Percentiles rank a stretch among this genome's conserved stretches.
phyloP scores from a whole-genome alignment of 2,113 vertebrate genomes.

The Mola mola region DNA sequence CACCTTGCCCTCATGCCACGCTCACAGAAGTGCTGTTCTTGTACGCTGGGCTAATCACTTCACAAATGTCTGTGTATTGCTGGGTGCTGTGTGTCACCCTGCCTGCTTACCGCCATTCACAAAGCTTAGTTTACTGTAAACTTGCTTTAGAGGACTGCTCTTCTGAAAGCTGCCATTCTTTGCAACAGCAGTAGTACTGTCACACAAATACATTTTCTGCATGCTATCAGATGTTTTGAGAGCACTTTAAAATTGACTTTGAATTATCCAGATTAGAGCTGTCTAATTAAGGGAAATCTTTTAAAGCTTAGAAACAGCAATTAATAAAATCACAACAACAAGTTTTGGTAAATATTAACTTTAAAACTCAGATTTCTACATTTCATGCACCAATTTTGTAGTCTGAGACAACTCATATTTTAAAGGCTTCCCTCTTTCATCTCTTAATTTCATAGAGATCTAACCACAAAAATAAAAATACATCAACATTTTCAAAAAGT shows the following conservation, averaged over 20 bases:
- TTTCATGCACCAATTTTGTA: too few species aligned
- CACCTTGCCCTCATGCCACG: slow-evolving; percentile 24
- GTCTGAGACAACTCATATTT: too few species aligned
- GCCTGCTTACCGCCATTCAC: slow-evolving; percentile 18
- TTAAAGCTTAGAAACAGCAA: not conserved
- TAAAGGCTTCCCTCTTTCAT: too few species aligned
- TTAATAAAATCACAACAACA: not conserved
- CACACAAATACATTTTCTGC: not conserved
- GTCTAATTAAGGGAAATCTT: too few species aligned
- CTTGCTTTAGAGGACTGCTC: slow-evolving; percentile 5
- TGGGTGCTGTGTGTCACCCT: slow-evolving; percentile 14
- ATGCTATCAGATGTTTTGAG: too few species aligned
- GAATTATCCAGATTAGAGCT: too few species aligned
- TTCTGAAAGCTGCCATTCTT: slow-evolving; percentile 1
- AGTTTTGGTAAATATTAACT: not conserved
- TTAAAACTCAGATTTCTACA: too few species aligned
- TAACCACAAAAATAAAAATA: not conserved
- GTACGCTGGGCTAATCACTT: slow-evolving; percentile 51
- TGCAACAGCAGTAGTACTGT: not conserved
- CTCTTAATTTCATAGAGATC: too few species aligned
- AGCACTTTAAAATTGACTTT: too few species aligned
- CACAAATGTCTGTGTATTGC: slow-evolving; percentile 40
- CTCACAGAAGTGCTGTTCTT: slow-evolving; percentile 27
- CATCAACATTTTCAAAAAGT: slow-evolving; percentile 1
- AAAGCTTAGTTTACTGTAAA: slow-evolving; percentile 58